A percentile compares a stretch with the other conserved stretches of the same genome.
These are phyloP conservation scores for Geothlypis trichas DNA, from an alignment of 2,113 vertebrate species.

Conservation along the genomic window DNA sequence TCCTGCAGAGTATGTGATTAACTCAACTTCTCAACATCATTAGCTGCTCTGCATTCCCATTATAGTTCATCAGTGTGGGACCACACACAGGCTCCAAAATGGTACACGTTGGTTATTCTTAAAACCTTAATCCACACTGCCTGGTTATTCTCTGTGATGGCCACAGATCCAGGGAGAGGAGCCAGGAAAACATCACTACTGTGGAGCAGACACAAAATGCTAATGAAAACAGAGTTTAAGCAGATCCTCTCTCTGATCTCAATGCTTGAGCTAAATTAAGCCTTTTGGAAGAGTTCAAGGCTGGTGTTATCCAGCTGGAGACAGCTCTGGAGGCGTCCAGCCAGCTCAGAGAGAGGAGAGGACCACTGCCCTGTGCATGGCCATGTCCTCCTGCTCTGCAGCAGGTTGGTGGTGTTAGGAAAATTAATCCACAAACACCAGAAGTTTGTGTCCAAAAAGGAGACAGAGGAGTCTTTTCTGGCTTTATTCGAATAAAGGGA, in stretches of 20 bases:
- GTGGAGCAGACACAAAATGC: not conserved
- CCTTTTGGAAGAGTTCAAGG: not conserved
- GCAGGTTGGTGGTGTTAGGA: not conserved
- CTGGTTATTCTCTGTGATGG: not conserved
- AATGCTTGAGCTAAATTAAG: not conserved
- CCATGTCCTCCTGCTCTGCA: fast-evolving
- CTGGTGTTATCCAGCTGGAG: not conserved
- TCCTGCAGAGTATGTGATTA: conserved; percentile 39
- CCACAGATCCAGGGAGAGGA: not conserved
- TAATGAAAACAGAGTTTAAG: not conserved
- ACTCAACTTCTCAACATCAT: conserved; percentile 24
- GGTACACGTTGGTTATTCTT: not conserved
- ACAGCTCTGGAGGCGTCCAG: not conserved
- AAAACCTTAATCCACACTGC: not conserved
- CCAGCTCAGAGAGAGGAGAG: not conserved
- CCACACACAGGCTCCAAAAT: conserved; percentile 28
- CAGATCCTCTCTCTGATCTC: not conserved
- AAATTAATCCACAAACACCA: no score
- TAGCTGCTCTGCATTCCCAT: conserved; percentile 30
- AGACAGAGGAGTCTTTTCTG: no score
- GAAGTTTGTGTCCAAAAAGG: no score
- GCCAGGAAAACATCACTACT: not conserved
- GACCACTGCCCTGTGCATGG: no score
- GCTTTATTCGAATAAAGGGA: no score
- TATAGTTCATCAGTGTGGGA: conserved; percentile 19